A percentile compares a stretch with the other conserved stretches of the same genome.
These are phyloP conservation scores for Pegoplata infirma DNA, from an alignment of 2,888 invertebrate genomes.

Conservation along the genomic window DNA sequence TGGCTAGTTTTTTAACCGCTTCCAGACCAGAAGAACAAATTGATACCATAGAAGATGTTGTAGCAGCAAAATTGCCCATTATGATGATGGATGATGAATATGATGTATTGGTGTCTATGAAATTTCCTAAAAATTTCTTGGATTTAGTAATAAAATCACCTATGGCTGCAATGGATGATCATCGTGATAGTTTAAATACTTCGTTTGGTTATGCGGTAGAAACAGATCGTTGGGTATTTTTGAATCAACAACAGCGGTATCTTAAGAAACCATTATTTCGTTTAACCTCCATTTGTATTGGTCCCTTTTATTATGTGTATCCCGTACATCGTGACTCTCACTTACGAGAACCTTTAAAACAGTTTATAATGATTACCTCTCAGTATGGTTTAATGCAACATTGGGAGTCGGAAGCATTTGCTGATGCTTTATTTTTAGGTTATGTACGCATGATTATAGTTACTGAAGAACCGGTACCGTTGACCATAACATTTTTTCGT, in stretches of 20 bases:
- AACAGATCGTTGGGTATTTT: slow-evolving; percentile 71
- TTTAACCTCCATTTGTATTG: slow-evolving; percentile 69
- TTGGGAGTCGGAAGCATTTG: slow-evolving; percentile 68
- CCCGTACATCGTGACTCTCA: slow-evolving; percentile 70
- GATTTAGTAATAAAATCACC: slow-evolving; percentile 62
- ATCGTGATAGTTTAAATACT: slow-evolving; percentile 68
- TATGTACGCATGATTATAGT: slow-evolving; percentile 56
- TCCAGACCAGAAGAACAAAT: slow-evolving; percentile 66
- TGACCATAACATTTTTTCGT: slow-evolving; percentile 66
- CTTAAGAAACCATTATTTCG: slow-evolving; percentile 68
- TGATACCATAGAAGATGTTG: slow-evolving; percentile 68
- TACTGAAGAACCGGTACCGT: slow-evolving; percentile 62
- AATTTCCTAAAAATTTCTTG: slow-evolving; percentile 61
- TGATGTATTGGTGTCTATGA: slow-evolving; percentile 41
- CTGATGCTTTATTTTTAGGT: slow-evolving; percentile 66
- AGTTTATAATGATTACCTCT: slow-evolving; percentile 66
- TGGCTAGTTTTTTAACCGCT: slow-evolving; percentile 71
- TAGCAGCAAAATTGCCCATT: slow-evolving; percentile 67
- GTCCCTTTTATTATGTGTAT: slow-evolving; percentile 69
- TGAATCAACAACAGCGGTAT: slow-evolving; percentile 68
- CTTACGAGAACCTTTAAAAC: slow-evolving; percentile 62
- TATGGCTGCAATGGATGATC: slow-evolving; percentile 60
- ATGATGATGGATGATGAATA: slow-evolving; percentile 66
- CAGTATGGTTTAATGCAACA: slow-evolving; percentile 67
- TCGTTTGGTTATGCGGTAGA: slow-evolving; percentile 68